Percentiles rank a stretch among this genome's conserved stretches.
phyloP scores from a whole-genome alignment of 1,140 invertebrate genomes.

The Drosophila obscura region DNA sequence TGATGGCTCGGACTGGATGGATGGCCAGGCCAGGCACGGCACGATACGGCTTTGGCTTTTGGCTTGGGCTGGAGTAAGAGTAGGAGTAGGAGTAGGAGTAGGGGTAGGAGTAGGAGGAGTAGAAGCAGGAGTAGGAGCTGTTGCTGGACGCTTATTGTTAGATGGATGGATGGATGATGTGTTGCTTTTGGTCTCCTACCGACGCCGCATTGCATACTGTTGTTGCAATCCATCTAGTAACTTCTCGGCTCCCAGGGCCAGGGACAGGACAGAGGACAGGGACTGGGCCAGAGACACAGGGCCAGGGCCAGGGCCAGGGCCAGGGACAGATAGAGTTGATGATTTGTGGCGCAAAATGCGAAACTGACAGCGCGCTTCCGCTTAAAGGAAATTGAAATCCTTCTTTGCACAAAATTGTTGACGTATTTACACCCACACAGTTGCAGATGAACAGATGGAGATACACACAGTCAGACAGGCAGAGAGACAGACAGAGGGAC shows the following conservation, averaged over 20 bases:
- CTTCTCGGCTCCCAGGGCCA: background rate
- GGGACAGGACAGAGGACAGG: background rate
- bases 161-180: slow-evolving; percentile 79
- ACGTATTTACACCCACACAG: slow-evolving; percentile 68
- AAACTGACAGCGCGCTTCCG: slow-evolving; percentile 78
- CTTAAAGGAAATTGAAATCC: slow-evolving; percentile 81
- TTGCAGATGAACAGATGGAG: too few species aligned
- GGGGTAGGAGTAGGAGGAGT: background rate
- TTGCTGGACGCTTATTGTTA: slow-evolving; percentile 77
- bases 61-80: too few species aligned
- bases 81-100: too few species aligned
- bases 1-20: slow-evolving; percentile 76
- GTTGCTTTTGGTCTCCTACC: slow-evolving; percentile 53
- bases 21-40: slow-evolving; percentile 33
- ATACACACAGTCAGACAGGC: slow-evolving; percentile 1
- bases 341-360: slow-evolving; percentile 78
- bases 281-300: slow-evolving; percentile 33
- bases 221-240: slow-evolving; percentile 70
- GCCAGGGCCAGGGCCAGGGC: slow-evolving; percentile 25
- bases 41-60: slow-evolving; percentile 33
- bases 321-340: slow-evolving; percentile 74
- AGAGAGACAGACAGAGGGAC: slow-evolving; percentile 1
- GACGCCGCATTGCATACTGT: slow-evolving; percentile 31
- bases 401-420: slow-evolving; percentile 80
- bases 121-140: slow-evolving; percentile 17